Evolutionary conservation across 2,797 vertebrate species (phyloP).

Genomic region (Threskiornis aethiopicus): DNA sequence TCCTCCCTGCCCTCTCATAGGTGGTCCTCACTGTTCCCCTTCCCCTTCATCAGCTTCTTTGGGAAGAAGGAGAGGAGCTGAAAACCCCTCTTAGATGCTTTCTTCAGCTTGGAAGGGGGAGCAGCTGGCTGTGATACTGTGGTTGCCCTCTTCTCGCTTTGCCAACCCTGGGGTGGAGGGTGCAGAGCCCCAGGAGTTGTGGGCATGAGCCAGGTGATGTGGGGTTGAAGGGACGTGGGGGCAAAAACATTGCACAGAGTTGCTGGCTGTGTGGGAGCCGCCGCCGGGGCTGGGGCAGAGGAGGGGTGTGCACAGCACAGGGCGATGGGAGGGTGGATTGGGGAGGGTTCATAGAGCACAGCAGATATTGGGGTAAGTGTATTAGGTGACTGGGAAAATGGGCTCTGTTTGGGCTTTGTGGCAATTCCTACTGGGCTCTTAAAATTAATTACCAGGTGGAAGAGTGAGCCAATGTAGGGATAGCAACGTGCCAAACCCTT

Average conservation of each 20-base stretch:
- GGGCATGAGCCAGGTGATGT: not conserved
- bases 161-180: not conserved
- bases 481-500: not conserved
- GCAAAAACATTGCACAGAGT: not conserved
- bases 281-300: accelerated
- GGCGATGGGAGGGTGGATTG: not conserved
- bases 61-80: not conserved
- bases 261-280: not conserved
- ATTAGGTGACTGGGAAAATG: not conserved
- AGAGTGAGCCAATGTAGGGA: not conserved
- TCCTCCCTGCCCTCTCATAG: not conserved
- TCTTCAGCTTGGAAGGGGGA: not conserved
- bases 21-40: not conserved
- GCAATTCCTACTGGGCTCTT: not conserved
- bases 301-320: too few species aligned
- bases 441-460: not conserved
- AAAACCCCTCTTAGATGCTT: not conserved
- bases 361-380: not conserved
- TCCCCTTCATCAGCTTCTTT: not conserved
- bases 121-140: not conserved
- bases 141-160: not conserved
- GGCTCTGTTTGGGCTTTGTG: not conserved
- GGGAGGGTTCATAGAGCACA: not conserved
- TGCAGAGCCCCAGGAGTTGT: not conserved
- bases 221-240: not conserved